Conservation (phyloP, 2,888 invertebrate genomes). For the Callyntrura sp. region DNA sequence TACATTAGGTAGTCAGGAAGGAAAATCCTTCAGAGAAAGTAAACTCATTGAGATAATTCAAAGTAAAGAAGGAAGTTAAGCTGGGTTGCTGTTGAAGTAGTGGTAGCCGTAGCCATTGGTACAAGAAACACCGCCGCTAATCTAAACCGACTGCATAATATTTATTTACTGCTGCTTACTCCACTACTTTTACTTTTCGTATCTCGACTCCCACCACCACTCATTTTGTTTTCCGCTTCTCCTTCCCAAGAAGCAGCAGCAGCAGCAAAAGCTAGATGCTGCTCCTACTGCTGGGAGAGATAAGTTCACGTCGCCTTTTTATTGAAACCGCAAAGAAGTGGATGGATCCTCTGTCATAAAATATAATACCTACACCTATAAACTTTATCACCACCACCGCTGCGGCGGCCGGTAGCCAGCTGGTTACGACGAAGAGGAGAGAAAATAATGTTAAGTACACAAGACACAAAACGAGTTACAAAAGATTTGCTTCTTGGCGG, state of each 20-base stretch:
- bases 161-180: slow-evolving; percentile 51
- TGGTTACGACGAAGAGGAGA: not conserved
- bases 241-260: not conserved
- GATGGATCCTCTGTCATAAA: slow-evolving; percentile 47
- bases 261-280: not conserved
- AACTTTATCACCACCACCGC: not conserved
- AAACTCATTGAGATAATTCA: slow-evolving; percentile 67
- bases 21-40: slow-evolving; percentile 49
- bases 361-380: slow-evolving; percentile 25
- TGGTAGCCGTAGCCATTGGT: slow-evolving; percentile 9
- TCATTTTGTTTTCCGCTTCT: not conserved
- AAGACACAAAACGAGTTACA: slow-evolving; percentile 49
- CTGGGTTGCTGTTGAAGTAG: not conserved
- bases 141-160: slow-evolving; percentile 57
- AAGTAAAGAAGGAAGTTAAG: slow-evolving; percentile 50
- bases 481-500: slow-evolving; percentile 52
- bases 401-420: not conserved
- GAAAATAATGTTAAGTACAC: slow-evolving; percentile 45
- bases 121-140: slow-evolving; percentile 37
- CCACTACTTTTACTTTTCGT: slow-evolving; percentile 22
- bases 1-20: not conserved
- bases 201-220: slow-evolving; percentile 25
- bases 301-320: slow-evolving; percentile 56
- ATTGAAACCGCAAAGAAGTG: slow-evolving; percentile 61
- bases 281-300: not conserved